phyloP scores from a whole-genome alignment of 2,888 invertebrate species.

The Laspeyria flexula region DNA sequence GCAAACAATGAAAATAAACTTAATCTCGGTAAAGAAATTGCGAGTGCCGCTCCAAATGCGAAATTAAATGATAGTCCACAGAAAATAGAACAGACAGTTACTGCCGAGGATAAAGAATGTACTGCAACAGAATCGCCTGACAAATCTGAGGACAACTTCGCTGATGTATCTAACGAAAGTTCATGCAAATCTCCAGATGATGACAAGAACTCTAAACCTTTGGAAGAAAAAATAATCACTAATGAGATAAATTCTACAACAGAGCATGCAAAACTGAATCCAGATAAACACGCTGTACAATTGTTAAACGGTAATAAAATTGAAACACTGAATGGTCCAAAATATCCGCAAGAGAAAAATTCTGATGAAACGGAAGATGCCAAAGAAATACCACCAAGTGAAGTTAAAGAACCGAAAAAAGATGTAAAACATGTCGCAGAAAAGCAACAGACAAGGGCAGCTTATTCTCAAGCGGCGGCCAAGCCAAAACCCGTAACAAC shows the following conservation, averaged over 20 bases:
- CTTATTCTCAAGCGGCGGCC: slow-evolving; percentile 83
- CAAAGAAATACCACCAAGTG: slow-evolving; percentile 46
- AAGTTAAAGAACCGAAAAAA: slow-evolving; percentile 54
- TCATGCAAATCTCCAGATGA: slow-evolving; percentile 53
- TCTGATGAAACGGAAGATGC: slow-evolving; percentile 12
- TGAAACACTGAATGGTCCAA: slow-evolving; percentile 15
- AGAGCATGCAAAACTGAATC: not conserved
- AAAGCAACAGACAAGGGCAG: slow-evolving; percentile 64
- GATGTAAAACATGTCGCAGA: slow-evolving; percentile 56
- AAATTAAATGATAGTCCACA: slow-evolving; percentile 8
- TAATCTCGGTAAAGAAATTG: slow-evolving; percentile 62
- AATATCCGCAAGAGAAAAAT: slow-evolving; percentile 34
- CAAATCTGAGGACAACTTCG: slow-evolving; percentile 75
- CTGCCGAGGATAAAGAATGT: slow-evolving; percentile 45
- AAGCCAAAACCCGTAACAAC: slow-evolving; percentile 71
- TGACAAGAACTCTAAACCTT: slow-evolving; percentile 38
- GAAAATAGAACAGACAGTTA: slow-evolving; percentile 10
- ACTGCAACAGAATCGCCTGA: slow-evolving; percentile 58
- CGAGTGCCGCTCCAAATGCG: slow-evolving; percentile 19
- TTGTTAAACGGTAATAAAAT: not conserved
- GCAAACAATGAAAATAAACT: slow-evolving; percentile 70
- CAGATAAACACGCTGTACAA: not conserved
- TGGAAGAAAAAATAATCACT: slow-evolving; percentile 2
- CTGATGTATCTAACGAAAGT: slow-evolving; percentile 71
- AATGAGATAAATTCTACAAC: not conserved